A percentile compares a stretch with the other conserved stretches of the same genome.
Evolutionary conservation across 2,113 vertebrate genomes (phyloP).

Genomic region (Chamaetylas fuelleborni): DNA sequence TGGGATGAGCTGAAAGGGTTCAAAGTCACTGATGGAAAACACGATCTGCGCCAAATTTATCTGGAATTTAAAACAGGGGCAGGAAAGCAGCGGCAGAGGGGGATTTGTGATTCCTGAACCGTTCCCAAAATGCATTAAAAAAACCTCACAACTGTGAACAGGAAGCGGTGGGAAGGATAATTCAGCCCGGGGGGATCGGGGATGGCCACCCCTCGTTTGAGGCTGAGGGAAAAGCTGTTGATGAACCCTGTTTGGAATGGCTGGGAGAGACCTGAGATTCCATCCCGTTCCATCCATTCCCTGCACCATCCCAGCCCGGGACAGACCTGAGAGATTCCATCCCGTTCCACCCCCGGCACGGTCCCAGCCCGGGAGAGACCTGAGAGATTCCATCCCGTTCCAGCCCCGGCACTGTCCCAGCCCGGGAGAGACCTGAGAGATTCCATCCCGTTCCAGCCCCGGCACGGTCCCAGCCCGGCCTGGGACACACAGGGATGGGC

Average conservation of each 20-base stretch:
- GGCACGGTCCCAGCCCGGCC: rapidly evolving
- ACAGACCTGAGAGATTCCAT: too few species aligned
- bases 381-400: not conserved
- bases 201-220: rapidly evolving
- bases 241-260: rapidly evolving
- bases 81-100: not conserved
- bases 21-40: not conserved
- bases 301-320: too few species aligned
- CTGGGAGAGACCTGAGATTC: not conserved
- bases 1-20: not conserved
- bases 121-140: not conserved
- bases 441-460: not conserved
- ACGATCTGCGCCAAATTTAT: not conserved
- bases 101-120: rapidly evolving
- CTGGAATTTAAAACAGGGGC: not conserved
- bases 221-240: rapidly evolving
- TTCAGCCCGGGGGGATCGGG: not conserved
- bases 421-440: not conserved
- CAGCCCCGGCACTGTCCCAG: rapidly evolving
- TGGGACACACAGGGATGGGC: not conserved
- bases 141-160: not conserved
- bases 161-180: not conserved
- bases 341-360: rapidly evolving
- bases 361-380: not conserved
- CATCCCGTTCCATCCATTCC: not conserved